phyloP scores from a whole-genome alignment of 2,797 vertebrate genomes.

The Distichodus sexfasciatus region DNA sequence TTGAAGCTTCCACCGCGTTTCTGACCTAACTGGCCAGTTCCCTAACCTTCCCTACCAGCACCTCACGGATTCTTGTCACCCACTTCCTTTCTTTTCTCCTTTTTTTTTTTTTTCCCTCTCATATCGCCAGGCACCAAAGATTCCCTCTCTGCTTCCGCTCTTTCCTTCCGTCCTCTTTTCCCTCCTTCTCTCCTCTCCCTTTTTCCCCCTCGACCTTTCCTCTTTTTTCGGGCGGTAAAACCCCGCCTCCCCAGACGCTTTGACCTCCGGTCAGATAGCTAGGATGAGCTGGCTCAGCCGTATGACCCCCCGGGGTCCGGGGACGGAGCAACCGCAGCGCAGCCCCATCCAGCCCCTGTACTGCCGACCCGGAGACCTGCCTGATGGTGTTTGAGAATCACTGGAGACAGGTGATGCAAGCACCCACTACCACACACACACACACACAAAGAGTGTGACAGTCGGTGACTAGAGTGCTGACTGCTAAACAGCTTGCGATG shows the following conservation, averaged over 20 bases:
- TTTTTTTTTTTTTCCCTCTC: conserved; percentile 7
- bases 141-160: neutral
- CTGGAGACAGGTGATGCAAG: conserved; percentile 96
- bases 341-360: conserved; percentile 79
- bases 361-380: conserved; percentile 93
- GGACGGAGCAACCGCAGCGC: conserved; percentile 72
- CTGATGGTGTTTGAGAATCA: conserved; percentile 98
- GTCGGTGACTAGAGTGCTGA: neutral
- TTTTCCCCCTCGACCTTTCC: conserved; percentile 11
- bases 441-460: neutral
- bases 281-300: conserved; percentile 97
- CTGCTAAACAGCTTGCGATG: neutral
- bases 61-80: neutral
- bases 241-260: conserved; percentile 18
- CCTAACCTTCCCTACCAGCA: neutral
- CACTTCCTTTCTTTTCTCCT: neutral
- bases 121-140: conserved; percentile 20
- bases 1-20: too few species aligned
- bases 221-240: conserved; percentile 16
- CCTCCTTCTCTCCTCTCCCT: conserved; percentile 28
- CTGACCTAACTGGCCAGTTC: too few species aligned
- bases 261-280: conserved; percentile 21
- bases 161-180: conserved; percentile 20
- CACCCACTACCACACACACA: too few species aligned
- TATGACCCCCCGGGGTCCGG: conserved; percentile 81